These are phyloP conservation scores for Bombyx huttoni DNA, from an alignment of 2,888 invertebrate species.

Conservation along the genomic window DNA sequence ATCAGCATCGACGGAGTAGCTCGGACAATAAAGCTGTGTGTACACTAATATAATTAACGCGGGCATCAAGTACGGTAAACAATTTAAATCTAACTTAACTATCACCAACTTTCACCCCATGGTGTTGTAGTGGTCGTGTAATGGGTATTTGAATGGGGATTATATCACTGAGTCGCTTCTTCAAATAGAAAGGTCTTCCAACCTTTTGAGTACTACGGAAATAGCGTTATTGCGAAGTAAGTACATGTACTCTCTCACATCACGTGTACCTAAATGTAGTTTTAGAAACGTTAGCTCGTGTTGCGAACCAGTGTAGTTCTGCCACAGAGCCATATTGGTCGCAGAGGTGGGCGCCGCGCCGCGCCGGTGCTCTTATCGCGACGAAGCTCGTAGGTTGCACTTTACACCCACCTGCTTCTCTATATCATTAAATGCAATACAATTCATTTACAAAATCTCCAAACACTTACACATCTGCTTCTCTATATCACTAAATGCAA, in stretches of 20 bases:
- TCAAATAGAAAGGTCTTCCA: neutral
- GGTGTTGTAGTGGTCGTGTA: neutral
- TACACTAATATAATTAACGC: neutral
- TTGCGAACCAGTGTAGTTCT: too few relatives aligned
- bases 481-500: too few relatives aligned
- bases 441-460: too few relatives aligned
- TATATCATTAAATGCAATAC: too few relatives aligned
- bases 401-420: too few relatives aligned
- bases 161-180: conserved; percentile 1
- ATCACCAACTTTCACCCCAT: neutral
- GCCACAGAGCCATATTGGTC: too few relatives aligned
- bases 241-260: neutral
- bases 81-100: neutral
- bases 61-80: neutral
- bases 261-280: too few relatives aligned
- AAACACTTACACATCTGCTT: neutral
- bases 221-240: neutral
- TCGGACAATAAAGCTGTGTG: neutral
- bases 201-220: neutral
- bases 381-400: too few relatives aligned
- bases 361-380: too few relatives aligned
- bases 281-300: too few relatives aligned
- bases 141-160: neutral
- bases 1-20: neutral
- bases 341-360: too few relatives aligned